These are phyloP conservation scores for Trisateles emortualis DNA, from an alignment of 2,888 invertebrate species.

Conservation along the genomic window DNA sequence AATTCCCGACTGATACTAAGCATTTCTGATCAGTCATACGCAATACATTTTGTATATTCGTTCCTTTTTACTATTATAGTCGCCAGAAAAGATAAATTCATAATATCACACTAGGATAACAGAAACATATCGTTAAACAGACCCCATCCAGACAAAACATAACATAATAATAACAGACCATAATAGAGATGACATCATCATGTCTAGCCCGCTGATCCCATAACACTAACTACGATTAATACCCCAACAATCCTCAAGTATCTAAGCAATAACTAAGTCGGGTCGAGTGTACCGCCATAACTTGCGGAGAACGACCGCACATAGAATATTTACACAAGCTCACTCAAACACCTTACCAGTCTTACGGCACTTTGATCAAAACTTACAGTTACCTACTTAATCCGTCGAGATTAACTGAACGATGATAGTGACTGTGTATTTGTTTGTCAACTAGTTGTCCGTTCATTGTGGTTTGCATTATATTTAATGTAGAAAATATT, in stretches of 20 bases:
- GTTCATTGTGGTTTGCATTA: neutral
- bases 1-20: too few species aligned
- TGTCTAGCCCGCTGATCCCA: slow-evolving; percentile 25
- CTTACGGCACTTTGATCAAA: slow-evolving; percentile 48
- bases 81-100: too few species aligned
- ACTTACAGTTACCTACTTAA: slow-evolving; percentile 33
- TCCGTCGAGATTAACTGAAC: slow-evolving; percentile 24
- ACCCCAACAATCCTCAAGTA: slow-evolving; percentile 42
- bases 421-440: neutral
- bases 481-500: too few species aligned
- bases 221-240: slow-evolving; percentile 47
- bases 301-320: slow-evolving; percentile 59
- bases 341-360: slow-evolving; percentile 37
- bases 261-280: slow-evolving; percentile 47
- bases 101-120: neutral
- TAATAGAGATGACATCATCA: neutral
- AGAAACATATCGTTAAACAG: neutral
- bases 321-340: slow-evolving; percentile 64
- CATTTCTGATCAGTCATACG: too few species aligned
- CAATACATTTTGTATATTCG: too few species aligned
- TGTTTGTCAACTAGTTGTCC: neutral
- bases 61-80: too few species aligned
- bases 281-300: slow-evolving; percentile 57
- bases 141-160: neutral
- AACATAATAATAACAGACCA: neutral